Conservation (phyloP, 2,888 invertebrate genomes). For the Apoda limacodes region DNA sequence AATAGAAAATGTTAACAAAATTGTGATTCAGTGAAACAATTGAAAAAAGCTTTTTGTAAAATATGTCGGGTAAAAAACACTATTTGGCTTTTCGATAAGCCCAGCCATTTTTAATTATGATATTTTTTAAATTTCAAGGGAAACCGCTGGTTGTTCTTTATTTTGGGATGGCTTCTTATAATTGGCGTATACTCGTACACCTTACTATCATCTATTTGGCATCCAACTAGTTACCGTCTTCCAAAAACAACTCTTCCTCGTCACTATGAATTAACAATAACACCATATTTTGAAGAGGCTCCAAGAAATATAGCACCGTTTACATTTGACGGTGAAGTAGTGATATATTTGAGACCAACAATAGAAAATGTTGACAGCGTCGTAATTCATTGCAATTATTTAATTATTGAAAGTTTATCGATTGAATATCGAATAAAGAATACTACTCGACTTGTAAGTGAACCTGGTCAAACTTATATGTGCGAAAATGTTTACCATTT, state of each 20-base stretch:
- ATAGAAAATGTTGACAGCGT: slow-evolving; percentile 30
- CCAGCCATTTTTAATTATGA: too few relatives aligned
- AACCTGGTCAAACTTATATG: slow-evolving; percentile 23
- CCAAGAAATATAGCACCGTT: slow-evolving; percentile 31
- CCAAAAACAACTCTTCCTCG: slow-evolving; percentile 57
- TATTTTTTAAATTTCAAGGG: too few relatives aligned
- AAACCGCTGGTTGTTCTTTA: too few relatives aligned
- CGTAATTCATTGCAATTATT: slow-evolving; percentile 47
- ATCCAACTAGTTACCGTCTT: too few relatives aligned
- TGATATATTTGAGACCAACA: slow-evolving; percentile 33
- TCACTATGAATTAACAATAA: slow-evolving; percentile 63
- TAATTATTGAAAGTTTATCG: slow-evolving; percentile 29
- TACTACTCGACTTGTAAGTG: slow-evolving; percentile 21
- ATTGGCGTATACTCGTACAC: too few relatives aligned
- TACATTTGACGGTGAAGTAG: slow-evolving; percentile 49
- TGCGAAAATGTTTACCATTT: slow-evolving; percentile 40
- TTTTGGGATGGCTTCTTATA: too few relatives aligned
- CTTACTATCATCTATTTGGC: too few relatives aligned
- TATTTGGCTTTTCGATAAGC: too few relatives aligned
- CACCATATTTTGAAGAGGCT: slow-evolving; percentile 50
- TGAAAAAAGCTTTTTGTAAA: too few relatives aligned
- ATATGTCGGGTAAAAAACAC: too few relatives aligned
- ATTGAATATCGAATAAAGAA: slow-evolving; percentile 1
- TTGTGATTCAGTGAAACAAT: too few relatives aligned
- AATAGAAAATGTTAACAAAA: too few relatives aligned